These are phyloP conservation scores for Coptodon bakossiorum DNA, from an alignment of 2,113 vertebrate genomes.

Conservation along the genomic window DNA sequence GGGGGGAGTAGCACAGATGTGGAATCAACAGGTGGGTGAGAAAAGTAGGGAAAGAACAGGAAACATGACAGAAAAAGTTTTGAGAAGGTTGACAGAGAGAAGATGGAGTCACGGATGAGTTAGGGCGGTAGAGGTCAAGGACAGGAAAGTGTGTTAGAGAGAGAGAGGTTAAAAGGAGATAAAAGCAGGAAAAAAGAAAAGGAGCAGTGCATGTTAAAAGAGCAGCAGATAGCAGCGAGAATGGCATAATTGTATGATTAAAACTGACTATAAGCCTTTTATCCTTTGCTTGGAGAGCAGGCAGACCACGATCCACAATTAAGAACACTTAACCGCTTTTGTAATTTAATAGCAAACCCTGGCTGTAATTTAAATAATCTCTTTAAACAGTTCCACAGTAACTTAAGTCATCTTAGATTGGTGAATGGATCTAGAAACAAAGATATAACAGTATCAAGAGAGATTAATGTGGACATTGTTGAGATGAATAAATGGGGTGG, in stretches of 20 bases:
- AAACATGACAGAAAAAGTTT: background rate
- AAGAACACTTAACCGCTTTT: background rate
- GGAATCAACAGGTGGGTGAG: background rate
- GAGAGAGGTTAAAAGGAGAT: background rate
- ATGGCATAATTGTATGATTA: background rate
- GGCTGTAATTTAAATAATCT: background rate
- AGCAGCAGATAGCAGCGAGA: background rate
- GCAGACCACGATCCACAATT: background rate
- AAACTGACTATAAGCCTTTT: background rate
- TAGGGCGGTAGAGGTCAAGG: background rate
- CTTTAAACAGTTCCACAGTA: background rate
- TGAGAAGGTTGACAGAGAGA: background rate
- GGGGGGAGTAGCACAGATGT: background rate
- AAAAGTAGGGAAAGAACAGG: background rate
- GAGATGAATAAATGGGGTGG: background rate
- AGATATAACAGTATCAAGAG: background rate
- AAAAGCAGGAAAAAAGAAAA: background rate
- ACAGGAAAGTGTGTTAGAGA: background rate
- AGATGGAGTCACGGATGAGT: background rate
- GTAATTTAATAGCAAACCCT: background rate
- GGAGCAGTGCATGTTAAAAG: constrained; percentile 15
- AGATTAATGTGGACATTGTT: background rate
- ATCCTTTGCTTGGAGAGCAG: background rate
- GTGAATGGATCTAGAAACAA: background rate
- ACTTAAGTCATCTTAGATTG: background rate